Base-by-base conservation (phyloP, 1,140 invertebrate genomes). In the Zaprionus davidi region DNA sequence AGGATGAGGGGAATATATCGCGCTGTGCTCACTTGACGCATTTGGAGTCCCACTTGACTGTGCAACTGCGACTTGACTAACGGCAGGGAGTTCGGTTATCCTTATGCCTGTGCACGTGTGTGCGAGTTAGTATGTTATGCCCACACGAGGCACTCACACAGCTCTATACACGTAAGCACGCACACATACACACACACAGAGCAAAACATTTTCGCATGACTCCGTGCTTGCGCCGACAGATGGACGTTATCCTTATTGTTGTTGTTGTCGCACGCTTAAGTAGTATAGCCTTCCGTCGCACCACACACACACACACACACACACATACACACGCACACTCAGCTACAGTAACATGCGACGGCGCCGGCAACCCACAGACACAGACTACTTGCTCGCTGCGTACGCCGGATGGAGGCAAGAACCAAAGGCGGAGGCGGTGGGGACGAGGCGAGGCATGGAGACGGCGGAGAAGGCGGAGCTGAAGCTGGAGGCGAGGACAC, bases 231-330 rank as follows among this genome's bases (percentile, higher is more conserved):
- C 78, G 82, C 71, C 81, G 81, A 79, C 85, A 73, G 81, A 75
- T 81, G 81, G 69, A 81, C 75, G 78, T 66, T 81, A 84, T 80
- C 67, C 81, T 53, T 80, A 68, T 24, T 63, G 70, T 71, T 83
- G 77, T 62, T 69, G 59, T 26, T 74, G 76, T 78, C 77, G 70
- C 86, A 81, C 73, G 79, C 81, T 77, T 83, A 73, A 81, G 71
- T 81, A 79, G 69, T 69, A 77, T 59, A 63, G 53, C 71, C 72
- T 59, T 60, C 71, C 62, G 51, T 28, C 41, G n/a, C n/a, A 17
- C 34, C 59, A 53, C 62, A 38, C 59, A 55, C 67, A 28, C 55
- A 38, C 59, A 55, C 67, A 28, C 55, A 44, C 20, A 49, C n/a
- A 59, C 24, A 49, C n/a, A 64, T 56, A 59, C 81, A 55, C 49